phyloP scores from a whole-genome alignment of 2,113 vertebrate genomes.

The Cyprinodon brontotheroides region DNA sequence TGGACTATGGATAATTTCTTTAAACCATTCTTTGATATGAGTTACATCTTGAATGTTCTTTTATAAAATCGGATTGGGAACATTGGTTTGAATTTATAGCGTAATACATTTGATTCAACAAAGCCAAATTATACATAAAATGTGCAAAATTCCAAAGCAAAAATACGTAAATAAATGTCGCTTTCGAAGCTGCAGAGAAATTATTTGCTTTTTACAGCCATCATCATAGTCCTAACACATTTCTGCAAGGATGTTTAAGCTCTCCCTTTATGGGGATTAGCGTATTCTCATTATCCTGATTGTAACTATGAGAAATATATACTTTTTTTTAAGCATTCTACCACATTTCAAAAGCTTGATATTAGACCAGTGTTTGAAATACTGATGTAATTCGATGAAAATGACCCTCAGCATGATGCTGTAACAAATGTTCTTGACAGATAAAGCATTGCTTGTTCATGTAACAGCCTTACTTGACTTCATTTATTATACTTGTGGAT shows the following conservation, averaged over 20 bases:
- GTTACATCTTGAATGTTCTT: background rate
- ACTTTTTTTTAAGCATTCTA: background rate
- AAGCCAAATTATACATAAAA: too few species aligned
- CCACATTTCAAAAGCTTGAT: background rate
- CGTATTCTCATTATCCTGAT: background rate
- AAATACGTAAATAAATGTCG: too few species aligned
- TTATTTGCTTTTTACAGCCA: too few species aligned
- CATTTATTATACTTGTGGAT: background rate
- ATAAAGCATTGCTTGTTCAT: background rate
- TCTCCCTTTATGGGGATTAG: background rate
- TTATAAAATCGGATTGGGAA: background rate
- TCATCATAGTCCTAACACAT: too few species aligned
- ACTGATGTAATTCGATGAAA: background rate
- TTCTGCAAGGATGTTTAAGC: background rate
- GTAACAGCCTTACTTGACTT: background rate
- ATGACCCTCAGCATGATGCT: background rate
- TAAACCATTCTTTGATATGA: background rate
- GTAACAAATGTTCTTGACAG: background rate
- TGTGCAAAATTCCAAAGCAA: too few species aligned
- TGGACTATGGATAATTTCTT: background rate
- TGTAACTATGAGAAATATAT: background rate
- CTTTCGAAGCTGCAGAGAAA: too few species aligned
- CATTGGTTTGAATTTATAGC: background rate
- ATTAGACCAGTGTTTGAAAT: background rate
- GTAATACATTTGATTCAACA: too few species aligned